Conservation (phyloP, 2,888 invertebrate genomes). For the Allacma fusca region DNA sequence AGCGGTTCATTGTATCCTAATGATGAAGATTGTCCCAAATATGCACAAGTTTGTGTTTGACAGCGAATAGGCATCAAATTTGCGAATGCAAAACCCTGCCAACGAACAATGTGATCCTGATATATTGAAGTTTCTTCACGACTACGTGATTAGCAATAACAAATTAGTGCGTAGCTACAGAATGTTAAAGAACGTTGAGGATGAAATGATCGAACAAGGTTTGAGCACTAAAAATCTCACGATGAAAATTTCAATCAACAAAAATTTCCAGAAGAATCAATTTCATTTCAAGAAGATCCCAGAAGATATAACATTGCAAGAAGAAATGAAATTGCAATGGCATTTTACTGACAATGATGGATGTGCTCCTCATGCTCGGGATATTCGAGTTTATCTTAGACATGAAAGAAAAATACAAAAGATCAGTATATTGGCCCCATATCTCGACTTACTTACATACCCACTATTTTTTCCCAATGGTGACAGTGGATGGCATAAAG, state of each 20-base stretch:
- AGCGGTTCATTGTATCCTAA: constrained; percentile 41
- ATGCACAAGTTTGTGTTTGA: constrained; percentile 53
- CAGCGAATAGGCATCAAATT: constrained; percentile 38
- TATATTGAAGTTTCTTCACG: too few relatives aligned
- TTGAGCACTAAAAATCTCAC: too few relatives aligned
- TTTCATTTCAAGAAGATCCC: too few relatives aligned
- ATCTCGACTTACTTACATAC: not conserved
- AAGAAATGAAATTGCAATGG: constrained; percentile 52
- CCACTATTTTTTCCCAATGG: too few relatives aligned
- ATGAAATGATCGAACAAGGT: too few relatives aligned
- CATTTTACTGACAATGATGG: constrained; percentile 51
- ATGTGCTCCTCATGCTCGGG: constrained; percentile 46
- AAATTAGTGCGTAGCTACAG: too few relatives aligned
- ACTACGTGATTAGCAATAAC: too few relatives aligned
- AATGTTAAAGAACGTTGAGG: too few relatives aligned
- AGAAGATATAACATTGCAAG: constrained; percentile 53
- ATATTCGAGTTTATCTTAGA: constrained; percentile 17
- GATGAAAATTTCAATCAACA: constrained; percentile 27
- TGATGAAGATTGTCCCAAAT: constrained; percentile 11
- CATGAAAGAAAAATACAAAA: not conserved
- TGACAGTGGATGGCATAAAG: too few relatives aligned
- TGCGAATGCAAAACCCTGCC: constrained; percentile 26
- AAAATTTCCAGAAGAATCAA: too few relatives aligned
- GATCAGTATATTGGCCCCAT: not conserved
- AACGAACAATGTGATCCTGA: constrained; percentile 34